These are phyloP conservation scores for Andrena fulva DNA, from an alignment of 2,888 invertebrate species.

Conservation along the genomic window DNA sequence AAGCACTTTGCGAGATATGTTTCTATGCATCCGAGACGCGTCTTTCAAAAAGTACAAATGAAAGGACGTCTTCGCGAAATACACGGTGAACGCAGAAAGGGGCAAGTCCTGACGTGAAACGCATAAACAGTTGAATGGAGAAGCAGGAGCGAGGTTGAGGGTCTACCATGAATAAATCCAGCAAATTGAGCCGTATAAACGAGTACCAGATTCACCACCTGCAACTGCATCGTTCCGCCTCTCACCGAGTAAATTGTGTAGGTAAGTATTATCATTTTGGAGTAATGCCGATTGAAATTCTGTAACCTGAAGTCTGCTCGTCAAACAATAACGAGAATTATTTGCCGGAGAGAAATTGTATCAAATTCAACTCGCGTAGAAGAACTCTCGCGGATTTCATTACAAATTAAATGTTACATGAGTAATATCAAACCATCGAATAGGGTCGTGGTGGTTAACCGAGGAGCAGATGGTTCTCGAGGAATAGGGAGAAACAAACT, in stretches of 20 bases:
- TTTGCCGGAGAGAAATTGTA: neutral
- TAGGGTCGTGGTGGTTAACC: neutral
- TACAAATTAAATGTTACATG: no score
- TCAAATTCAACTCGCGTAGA: neutral
- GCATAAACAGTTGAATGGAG: slow-evolving; percentile 7
- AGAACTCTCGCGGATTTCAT: neutral
- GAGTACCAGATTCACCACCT: neutral
- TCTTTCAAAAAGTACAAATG: slow-evolving; percentile 13
- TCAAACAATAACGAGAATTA: neutral
- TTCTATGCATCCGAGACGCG: slow-evolving; percentile 17
- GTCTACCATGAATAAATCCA: slow-evolving; percentile 24
- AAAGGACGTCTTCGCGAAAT: slow-evolving; percentile 6
- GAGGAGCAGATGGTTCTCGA: neutral
- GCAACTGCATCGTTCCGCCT: neutral
- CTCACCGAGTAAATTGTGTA: neutral
- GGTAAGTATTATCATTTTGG: neutral
- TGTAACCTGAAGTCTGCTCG: neutral
- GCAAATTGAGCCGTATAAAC: slow-evolving; percentile 3
- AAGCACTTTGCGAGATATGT: slow-evolving; percentile 7
- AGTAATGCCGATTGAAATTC: neutral
- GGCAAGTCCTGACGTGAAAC: slow-evolving; percentile 3
- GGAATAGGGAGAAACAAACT: slow-evolving; percentile 3
- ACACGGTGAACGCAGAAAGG: neutral
- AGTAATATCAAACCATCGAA: neutral
- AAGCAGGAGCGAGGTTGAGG: neutral